These are phyloP conservation scores for Heliocidaris tuberculata DNA, from an alignment of 35 echinoderm and acorn worm species.

Conservation along the genomic window DNA sequence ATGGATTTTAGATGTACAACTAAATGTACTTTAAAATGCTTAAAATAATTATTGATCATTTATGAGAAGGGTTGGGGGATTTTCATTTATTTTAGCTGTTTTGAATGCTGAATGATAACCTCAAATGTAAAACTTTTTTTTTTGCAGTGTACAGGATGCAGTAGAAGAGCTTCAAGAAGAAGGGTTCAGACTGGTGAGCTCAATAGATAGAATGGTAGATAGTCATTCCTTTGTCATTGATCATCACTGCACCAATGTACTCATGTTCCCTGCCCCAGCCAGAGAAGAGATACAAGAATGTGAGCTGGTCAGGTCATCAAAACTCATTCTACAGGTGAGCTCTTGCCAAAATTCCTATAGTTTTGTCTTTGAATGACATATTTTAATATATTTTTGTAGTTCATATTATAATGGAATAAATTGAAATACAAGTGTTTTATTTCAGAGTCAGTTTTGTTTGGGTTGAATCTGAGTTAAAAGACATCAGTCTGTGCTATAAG, in stretches of 20 bases:
- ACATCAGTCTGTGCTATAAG: no score
- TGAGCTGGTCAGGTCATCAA: conserved; percentile 68
- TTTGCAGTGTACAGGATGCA: conserved; percentile 73
- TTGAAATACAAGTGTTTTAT: no score
- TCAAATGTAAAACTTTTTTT: not conserved
- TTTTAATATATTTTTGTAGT: not conserved
- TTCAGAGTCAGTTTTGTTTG: no score
- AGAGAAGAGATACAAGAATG: conserved; percentile 68
- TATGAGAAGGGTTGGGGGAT: no score
- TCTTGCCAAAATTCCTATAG: not conserved
- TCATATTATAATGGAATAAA: no score
- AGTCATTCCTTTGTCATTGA: conserved; percentile 68
- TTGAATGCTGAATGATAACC: not conserved
- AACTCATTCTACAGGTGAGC: conserved; percentile 81
- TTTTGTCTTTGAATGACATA: not conserved
- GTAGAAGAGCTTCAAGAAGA: conserved; percentile 73
- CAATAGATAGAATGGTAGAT: conserved; percentile 59
- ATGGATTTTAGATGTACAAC: no score
- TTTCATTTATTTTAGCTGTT: no score
- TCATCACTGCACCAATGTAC: conserved; percentile 79
- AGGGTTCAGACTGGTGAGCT: conserved; percentile 61
- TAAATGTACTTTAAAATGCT: no score
- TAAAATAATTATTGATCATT: no score
- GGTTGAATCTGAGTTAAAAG: no score
- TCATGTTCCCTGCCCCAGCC: conserved; percentile 71